phyloP scores from a whole-genome alignment of 1,140 invertebrate genomes.

The Magallana angulata region DNA sequence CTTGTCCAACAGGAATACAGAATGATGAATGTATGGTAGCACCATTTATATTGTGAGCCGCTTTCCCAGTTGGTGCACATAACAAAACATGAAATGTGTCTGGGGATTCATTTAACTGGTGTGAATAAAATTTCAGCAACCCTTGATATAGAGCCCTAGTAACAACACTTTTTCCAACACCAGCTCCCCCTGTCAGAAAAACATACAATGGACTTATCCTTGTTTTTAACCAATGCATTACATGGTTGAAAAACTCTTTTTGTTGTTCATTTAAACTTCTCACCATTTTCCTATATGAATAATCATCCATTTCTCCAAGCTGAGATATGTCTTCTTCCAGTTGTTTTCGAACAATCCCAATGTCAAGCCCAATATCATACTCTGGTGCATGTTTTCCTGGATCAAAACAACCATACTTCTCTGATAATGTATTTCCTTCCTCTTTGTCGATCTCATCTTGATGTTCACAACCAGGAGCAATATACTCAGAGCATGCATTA shows the following conservation, averaged over 20 bases:
- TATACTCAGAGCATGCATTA: not conserved
- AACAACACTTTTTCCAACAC: conserved; percentile 62
- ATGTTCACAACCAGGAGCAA: not conserved
- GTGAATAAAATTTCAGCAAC: conserved; percentile 39
- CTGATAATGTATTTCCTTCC: not conserved
- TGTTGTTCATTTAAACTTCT: conserved; percentile 43
- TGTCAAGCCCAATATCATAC: conserved; percentile 20
- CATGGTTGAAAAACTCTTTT: conserved; percentile 52
- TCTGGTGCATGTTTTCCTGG: conserved; percentile 7
- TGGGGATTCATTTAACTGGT: conserved; percentile 33
- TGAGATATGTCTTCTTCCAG: not conserved
- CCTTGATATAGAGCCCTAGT: conserved; percentile 54
- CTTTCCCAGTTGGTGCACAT: conserved; percentile 62
- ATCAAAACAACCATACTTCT: not conserved
- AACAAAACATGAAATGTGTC: conserved; percentile 47
- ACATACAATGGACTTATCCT: conserved; percentile 38
- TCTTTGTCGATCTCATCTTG: not conserved
- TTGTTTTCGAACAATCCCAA: conserved; percentile 31
- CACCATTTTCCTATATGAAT: conserved; percentile 32
- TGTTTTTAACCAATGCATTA: conserved; percentile 44
- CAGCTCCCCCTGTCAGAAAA: conserved; percentile 60
- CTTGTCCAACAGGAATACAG: conserved; percentile 49
- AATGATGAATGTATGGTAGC: conserved; percentile 54
- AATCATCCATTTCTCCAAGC: conserved; percentile 36
- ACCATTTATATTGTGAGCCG: conserved; percentile 58